A percentile compares a stretch with the other conserved stretches of the same genome.
phyloP scores from a whole-genome alignment of 2,888 invertebrate genomes.

The Allolobophora icterica region DNA sequence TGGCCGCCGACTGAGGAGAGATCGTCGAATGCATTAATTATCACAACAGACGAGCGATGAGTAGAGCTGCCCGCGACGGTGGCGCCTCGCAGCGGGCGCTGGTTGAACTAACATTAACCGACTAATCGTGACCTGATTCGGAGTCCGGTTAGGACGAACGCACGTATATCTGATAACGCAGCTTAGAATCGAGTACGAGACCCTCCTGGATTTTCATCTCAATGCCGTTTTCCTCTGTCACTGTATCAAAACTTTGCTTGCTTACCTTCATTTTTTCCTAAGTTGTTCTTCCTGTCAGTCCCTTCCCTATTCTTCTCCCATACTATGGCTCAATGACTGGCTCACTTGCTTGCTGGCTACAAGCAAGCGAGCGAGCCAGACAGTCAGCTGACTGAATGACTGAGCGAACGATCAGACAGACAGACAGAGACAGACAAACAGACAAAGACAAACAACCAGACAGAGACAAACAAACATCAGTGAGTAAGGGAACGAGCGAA shows the following conservation, averaged over 20 bases:
- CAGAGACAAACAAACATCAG: too few species aligned
- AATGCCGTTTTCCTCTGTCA: too few species aligned
- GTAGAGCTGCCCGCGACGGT: slow-evolving; percentile 2
- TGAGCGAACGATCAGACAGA: too few species aligned
- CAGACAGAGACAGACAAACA: too few species aligned
- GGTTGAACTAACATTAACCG: not conserved
- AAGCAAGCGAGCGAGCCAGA: too few species aligned
- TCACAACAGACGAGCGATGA: slow-evolving; percentile 8
- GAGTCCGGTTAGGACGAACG: too few species aligned
- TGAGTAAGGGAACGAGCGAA: too few species aligned
- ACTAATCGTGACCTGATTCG: not conserved
- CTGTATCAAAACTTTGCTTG: not conserved
- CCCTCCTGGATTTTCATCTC: not conserved
- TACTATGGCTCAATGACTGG: too few species aligned
- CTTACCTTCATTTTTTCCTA: not conserved
- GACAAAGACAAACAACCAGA: too few species aligned
- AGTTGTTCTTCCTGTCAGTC: not conserved
- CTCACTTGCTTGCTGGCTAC: too few species aligned
- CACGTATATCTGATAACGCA: too few species aligned
- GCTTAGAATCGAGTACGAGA: not conserved
- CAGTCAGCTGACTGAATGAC: too few species aligned
- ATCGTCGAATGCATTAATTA: not conserved
- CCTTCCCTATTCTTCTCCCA: not conserved
- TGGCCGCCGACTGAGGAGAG: not conserved
- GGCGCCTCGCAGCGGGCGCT: not conserved